A percentile compares a stretch with the other conserved stretches of the same genome.
These are phyloP conservation scores for Dipodomys ordii DNA, from an alignment of 2,113 vertebrate genomes.

Conservation along the genomic window DNA sequence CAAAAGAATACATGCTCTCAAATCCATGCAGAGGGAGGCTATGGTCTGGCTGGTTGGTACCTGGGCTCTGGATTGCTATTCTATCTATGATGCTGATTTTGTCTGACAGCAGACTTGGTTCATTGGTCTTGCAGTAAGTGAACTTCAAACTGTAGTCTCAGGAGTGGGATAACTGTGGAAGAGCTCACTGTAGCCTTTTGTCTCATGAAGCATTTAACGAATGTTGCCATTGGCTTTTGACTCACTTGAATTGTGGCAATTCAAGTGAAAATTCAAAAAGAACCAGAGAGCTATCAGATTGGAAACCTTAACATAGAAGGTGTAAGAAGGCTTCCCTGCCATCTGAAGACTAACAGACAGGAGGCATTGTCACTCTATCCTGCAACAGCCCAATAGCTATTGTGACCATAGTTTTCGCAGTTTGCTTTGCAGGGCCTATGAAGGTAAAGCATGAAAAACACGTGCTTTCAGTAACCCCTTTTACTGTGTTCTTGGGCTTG, in stretches of 20 bases:
- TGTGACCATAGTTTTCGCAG: accelerated
- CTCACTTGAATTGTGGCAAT: neutral
- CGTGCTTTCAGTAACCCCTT: neutral
- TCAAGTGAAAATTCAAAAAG: neutral
- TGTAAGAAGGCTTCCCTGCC: no score
- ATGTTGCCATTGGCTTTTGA: neutral
- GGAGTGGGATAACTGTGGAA: neutral
- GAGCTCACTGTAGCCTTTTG: accelerated
- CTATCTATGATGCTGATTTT: neutral
- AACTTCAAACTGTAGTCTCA: no score
- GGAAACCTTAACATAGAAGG: neutral
- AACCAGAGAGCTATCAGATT: no score
- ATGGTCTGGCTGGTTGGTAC: no score
- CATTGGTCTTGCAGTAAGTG: neutral
- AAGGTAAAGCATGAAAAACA: neutral
- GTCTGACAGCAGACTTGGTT: neutral
- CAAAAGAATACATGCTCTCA: no score
- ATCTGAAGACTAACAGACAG: neutral
- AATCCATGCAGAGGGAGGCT: neutral
- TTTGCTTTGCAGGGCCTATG: accelerated
- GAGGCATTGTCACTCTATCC: neutral
- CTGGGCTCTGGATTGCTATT: neutral
- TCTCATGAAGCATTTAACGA: neutral
- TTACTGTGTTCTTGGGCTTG: conserved; percentile 43
- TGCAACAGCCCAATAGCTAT: no score